Percentiles rank a stretch among this genome's conserved stretches.
Conservation (phyloP, 2,888 invertebrate genomes). For the Meandrusa payeni region DNA sequence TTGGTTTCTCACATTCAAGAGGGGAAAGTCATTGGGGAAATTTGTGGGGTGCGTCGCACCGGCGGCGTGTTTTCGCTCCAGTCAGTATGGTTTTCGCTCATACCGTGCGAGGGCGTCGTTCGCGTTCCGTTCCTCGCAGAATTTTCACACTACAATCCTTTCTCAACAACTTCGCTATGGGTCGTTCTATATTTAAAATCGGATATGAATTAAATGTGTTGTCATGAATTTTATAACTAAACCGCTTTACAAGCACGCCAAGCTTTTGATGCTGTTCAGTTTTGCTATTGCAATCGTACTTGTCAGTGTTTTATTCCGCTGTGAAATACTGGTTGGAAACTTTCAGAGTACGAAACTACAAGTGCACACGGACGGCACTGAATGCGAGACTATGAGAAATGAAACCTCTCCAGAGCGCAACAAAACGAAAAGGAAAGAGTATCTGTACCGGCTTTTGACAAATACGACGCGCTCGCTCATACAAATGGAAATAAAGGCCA, state of each 20-base stretch:
- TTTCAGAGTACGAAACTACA: constrained; percentile 38
- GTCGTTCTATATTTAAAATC: constrained; percentile 24
- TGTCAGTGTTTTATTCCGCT: constrained; percentile 56
- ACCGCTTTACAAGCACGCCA: constrained; percentile 62
- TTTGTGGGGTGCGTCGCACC: constrained; percentile 75
- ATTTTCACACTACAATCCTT: constrained; percentile 60
- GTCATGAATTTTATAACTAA: constrained; percentile 72
- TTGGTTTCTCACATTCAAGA: constrained; percentile 58
- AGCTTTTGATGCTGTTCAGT: constrained; percentile 59
- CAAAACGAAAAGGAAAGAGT: constrained; percentile 73
- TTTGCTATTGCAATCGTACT: constrained; percentile 57
- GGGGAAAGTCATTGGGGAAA: constrained; percentile 76
- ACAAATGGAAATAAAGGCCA: constrained; percentile 81
- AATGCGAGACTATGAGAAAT: constrained; percentile 64
- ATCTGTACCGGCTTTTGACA: constrained; percentile 77
- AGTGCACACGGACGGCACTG: constrained; percentile 45
- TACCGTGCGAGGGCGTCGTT: constrained; percentile 75
- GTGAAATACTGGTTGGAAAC: constrained; percentile 36
- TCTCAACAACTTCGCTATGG: constrained; percentile 12
- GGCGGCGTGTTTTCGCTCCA: constrained; percentile 61
- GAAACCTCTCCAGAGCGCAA: constrained; percentile 54
- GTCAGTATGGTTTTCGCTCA: constrained; percentile 71
- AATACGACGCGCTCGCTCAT: constrained; percentile 79
- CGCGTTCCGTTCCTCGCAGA: constrained; percentile 52
- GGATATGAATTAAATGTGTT: constrained; percentile 34